Conservation (phyloP, 2,797 vertebrate genomes). For the Uromys caudimaculatus region DNA sequence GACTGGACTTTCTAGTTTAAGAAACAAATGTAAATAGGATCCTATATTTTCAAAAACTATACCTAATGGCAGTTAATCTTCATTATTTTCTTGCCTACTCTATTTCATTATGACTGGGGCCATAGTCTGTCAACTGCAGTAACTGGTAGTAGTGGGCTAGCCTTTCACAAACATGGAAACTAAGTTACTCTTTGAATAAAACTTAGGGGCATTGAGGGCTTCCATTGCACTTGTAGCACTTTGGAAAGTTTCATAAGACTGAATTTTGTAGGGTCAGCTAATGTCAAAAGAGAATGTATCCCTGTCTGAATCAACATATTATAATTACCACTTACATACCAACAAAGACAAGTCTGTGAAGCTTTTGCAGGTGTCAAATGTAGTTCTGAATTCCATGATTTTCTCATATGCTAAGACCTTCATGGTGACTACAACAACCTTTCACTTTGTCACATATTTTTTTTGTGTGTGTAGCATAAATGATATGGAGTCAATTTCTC, state of each 20-base stretch:
- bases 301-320: slow-evolving; percentile 89
- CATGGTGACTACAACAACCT: slow-evolving; percentile 89
- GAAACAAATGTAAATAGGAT: slow-evolving; percentile 9
- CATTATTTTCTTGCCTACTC: neutral
- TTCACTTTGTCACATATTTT: slow-evolving; percentile 93
- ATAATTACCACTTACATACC: slow-evolving; percentile 92
- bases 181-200: slow-evolving; percentile 94
- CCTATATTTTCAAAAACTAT: slow-evolving; percentile 34
- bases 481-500: slow-evolving; percentile 92
- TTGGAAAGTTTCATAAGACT: slow-evolving; percentile 91
- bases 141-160: slow-evolving; percentile 94
- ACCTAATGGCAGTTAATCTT: slow-evolving; percentile 1
- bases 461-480: slow-evolving; percentile 90
- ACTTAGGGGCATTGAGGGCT: slow-evolving; percentile 94
- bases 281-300: slow-evolving; percentile 95
- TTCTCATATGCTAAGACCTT: slow-evolving; percentile 95
- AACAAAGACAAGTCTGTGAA: slow-evolving; percentile 90
- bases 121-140: neutral
- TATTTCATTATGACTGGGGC: neutral
- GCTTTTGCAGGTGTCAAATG: slow-evolving; percentile 93
- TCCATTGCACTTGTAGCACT: slow-evolving; percentile 91
- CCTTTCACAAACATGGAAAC: slow-evolving; percentile 93
- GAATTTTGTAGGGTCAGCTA: slow-evolving; percentile 88
- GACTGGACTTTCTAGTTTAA: slow-evolving; percentile 4
- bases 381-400: slow-evolving; percentile 92